phyloP scores from a whole-genome alignment of 37 sponge, comb jelly and placozoan species.

The Petrosia ficiformis region DNA sequence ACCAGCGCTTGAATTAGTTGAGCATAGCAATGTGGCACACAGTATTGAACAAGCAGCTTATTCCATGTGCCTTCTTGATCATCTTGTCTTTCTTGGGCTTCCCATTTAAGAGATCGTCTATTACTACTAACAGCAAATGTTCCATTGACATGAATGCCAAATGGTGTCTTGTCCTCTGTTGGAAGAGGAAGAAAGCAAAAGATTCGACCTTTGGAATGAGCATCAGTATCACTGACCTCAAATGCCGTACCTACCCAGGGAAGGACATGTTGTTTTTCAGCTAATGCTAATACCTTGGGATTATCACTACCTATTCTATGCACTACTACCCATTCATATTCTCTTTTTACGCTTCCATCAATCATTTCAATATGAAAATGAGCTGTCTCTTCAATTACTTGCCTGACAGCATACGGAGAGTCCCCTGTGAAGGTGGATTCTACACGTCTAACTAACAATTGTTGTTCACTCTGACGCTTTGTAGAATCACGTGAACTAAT shows the following conservation, averaged over 20 bases:
- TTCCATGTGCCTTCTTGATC: slow-evolving; percentile 52
- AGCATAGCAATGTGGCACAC: slow-evolving; percentile 31
- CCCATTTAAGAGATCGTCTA: slow-evolving; percentile 52
- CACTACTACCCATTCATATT: slow-evolving; percentile 40
- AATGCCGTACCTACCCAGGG: slow-evolving; percentile 65
- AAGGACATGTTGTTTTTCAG: not conserved
- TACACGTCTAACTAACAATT: no score
- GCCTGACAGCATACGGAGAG: not conserved
- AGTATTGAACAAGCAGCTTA: slow-evolving; percentile 21
- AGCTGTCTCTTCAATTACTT: no score
- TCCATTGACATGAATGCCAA: slow-evolving; percentile 58
- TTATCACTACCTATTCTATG: slow-evolving; percentile 16
- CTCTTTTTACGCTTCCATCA: no score
- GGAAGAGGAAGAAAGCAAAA: slow-evolving; percentile 71
- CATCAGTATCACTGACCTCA: slow-evolving; percentile 2
- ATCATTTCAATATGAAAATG: no score
- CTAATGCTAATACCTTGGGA: slow-evolving; percentile 12
- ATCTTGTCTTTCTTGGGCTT: slow-evolving; percentile 15
- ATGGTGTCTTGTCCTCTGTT: slow-evolving; percentile 8
- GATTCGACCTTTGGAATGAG: not conserved
- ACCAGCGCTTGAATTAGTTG: not conserved
- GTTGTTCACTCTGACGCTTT: no score
- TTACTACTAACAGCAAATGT: slow-evolving; percentile 41
- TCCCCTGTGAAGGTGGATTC: no score
- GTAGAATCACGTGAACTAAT: not conserved